Conservation (phyloP, 2,797 vertebrate genomes). For the Eurystomus glaucurus region DNA sequence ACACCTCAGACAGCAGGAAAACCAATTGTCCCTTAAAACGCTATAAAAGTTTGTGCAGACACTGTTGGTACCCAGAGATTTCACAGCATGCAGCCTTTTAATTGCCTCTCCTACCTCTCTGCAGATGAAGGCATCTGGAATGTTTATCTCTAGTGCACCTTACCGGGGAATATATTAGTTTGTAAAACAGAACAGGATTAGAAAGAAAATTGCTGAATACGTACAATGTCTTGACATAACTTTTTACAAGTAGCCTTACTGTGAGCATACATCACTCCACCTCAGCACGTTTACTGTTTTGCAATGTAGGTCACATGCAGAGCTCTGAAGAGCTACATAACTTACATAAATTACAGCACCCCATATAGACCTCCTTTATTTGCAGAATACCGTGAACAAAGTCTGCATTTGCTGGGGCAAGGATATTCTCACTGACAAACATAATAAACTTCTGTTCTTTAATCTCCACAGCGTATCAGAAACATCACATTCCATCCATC, state of each 20-base stretch:
- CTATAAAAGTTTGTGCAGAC: background rate
- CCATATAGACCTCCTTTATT: background rate
- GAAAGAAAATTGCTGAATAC: background rate
- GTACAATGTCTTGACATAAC: background rate
- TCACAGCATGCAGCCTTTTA: constrained; percentile 49
- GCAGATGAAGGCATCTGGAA: background rate
- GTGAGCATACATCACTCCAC: background rate
- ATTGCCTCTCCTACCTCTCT: constrained; percentile 8
- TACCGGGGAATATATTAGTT: background rate
- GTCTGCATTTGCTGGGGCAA: background rate
- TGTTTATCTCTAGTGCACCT: background rate
- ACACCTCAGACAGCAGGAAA: background rate
- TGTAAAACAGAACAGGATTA: background rate
- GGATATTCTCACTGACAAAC: background rate
- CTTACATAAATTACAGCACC: background rate
- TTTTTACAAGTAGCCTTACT: background rate
- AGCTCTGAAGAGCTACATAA: background rate
- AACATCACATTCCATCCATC: background rate
- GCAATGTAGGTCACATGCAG: background rate
- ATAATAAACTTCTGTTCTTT: background rate
- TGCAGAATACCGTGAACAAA: background rate
- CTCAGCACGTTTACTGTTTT: background rate
- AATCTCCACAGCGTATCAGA: background rate
- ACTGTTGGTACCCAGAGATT: background rate
- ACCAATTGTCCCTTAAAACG: background rate